Evolutionary conservation across 1,140 invertebrate genomes (phyloP).

Genomic region (Microplitis mediator): DNA sequence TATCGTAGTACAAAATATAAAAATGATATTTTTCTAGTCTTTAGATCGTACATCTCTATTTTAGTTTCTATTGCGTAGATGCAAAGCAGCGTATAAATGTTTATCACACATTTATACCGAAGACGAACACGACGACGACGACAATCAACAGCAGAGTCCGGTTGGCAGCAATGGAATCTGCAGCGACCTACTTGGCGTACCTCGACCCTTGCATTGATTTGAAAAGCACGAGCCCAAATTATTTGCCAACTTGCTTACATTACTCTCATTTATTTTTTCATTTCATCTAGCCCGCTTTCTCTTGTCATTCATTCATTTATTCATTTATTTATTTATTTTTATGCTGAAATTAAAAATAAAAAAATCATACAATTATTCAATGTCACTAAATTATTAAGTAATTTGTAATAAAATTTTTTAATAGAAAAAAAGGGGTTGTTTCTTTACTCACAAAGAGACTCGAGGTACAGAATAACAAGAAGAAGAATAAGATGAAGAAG

Average conservation of each 20-base stretch:
- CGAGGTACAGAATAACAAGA: background rate
- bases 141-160: constrained; percentile 14
- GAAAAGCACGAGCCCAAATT: constrained; percentile 50
- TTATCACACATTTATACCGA: background rate
- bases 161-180: constrained; percentile 56
- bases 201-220: constrained; percentile 61
- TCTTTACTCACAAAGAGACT: too few relatives aligned
- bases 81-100: too few relatives aligned
- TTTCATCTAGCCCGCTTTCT: background rate
- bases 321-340: background rate
- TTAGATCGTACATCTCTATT: too few relatives aligned
- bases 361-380: background rate
- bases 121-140: background rate
- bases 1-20: too few relatives aligned
- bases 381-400: background rate
- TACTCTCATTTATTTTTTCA: background rate
- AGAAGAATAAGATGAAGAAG: background rate
- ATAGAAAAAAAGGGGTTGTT: too few relatives aligned
- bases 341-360: background rate
- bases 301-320: too few relatives aligned
- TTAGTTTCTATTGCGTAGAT: too few relatives aligned
- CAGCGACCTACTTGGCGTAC: constrained; percentile 61
- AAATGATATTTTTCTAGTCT: too few relatives aligned
- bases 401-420: background rate
- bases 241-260: constrained; percentile 15